Evolutionary conservation across 2,113 vertebrate species (phyloP).

Genomic region (Peromyscus leucopus): DNA sequence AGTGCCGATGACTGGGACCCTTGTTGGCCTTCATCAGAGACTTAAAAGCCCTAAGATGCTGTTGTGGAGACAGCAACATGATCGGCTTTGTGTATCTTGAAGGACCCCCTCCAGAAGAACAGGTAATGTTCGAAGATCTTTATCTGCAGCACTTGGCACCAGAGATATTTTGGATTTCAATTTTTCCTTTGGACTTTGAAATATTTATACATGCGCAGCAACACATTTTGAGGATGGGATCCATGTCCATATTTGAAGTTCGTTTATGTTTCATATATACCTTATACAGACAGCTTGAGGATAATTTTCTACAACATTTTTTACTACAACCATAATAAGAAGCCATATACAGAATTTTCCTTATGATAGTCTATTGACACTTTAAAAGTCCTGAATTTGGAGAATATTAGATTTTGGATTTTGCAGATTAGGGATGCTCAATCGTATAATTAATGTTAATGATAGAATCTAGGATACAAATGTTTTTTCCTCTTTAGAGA

Average conservation of each 20-base stretch:
- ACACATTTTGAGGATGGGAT: neutral
- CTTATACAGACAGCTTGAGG: neutral
- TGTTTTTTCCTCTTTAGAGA: neutral
- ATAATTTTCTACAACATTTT: neutral
- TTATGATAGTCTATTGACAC: neutral
- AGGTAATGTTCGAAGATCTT: neutral
- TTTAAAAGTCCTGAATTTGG: neutral
- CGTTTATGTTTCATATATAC: neutral
- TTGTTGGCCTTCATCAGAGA: neutral
- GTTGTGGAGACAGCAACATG: neutral
- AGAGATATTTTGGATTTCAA: neutral
- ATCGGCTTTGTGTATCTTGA: neutral
- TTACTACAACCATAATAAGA: neutral
- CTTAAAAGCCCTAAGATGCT: neutral
- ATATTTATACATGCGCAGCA: neutral
- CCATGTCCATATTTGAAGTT: neutral
- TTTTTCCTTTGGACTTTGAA: neutral
- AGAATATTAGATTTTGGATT: neutral
- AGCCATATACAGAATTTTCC: neutral
- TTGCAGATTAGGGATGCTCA: neutral
- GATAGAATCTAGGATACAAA: neutral
- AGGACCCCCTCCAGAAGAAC: neutral
- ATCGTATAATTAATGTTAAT: neutral
- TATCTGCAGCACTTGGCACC: neutral
- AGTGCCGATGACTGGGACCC: too few species aligned